Evolutionary conservation across 2,888 invertebrate species (phyloP).

Genomic region (Norana najaformis): DNA sequence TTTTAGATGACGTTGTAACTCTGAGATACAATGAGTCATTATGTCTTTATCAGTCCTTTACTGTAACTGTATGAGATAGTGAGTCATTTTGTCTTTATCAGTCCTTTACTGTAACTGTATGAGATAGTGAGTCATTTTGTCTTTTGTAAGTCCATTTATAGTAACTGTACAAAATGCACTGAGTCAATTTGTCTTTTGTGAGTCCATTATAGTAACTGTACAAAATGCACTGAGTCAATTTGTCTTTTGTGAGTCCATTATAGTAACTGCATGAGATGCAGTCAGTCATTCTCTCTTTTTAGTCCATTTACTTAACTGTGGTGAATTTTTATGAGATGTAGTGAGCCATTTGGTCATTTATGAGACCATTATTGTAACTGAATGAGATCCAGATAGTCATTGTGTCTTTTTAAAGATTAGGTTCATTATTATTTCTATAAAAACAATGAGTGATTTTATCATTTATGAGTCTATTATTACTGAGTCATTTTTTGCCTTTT

Average conservation of each 20-base stretch:
- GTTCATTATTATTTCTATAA: no score
- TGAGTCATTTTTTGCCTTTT: constrained; percentile 44
- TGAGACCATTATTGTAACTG: not conserved
- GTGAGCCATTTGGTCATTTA: not conserved
- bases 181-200: not conserved
- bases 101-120: not conserved
- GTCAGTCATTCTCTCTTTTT: not conserved
- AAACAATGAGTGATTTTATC: not conserved
- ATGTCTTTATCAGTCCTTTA: not conserved
- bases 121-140: no score
- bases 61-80: no score
- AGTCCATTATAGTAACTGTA: not conserved
- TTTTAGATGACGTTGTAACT: not conserved
- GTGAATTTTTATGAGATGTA: no score
- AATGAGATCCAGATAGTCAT: no score
- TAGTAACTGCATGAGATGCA: not conserved
- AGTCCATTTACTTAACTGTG: no score
- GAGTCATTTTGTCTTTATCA: not conserved
- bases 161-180: not conserved
- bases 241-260: not conserved
- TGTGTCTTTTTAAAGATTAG: no score
- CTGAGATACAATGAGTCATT: no score
- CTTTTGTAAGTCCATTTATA: no score
- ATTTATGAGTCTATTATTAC: not conserved
- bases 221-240: not conserved